Conservation (phyloP, 2,888 invertebrate species). For the Amphipyra tragopoginis region DNA sequence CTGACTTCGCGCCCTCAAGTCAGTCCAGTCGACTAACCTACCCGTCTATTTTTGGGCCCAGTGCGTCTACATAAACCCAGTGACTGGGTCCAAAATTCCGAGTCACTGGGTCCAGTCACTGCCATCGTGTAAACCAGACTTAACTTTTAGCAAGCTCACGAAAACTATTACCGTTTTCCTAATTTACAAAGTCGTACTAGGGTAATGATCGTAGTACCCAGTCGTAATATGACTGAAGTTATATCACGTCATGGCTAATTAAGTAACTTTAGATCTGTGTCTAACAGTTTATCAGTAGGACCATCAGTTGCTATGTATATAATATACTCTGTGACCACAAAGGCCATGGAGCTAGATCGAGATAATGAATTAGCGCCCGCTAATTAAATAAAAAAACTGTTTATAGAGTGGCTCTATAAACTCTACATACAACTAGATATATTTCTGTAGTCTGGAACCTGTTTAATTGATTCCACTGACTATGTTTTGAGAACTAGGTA, state of each 20-base stretch:
- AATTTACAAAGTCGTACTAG: no score
- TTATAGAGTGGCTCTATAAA: conserved; percentile 25
- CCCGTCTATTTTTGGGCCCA: no score
- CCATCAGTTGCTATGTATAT: conserved; percentile 28
- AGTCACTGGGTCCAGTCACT: no score
- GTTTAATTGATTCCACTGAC: conserved; percentile 29
- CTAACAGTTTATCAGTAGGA: conserved; percentile 27
- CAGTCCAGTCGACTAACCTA: no score
- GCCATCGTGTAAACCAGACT: no score
- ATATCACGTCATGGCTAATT: conserved; percentile 26
- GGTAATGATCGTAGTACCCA: conserved; percentile 6
- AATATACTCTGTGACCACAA: conserved; percentile 23
- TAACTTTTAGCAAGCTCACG: no score
- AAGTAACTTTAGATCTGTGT: conserved; percentile 20
- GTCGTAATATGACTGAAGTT: conserved; percentile 5
- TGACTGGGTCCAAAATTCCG: no score
- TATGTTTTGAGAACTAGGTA: conserved; percentile 7
- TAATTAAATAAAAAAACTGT: conserved; percentile 50
- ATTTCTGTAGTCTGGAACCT: conserved; percentile 19
- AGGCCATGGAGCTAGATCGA: conserved; percentile 24
- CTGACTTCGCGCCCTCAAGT: no score
- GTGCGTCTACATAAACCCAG: no score
- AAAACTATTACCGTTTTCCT: no score
- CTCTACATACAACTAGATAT: conserved; percentile 3
- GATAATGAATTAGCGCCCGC: conserved; percentile 42